Evolutionary conservation across 1,140 invertebrate genomes (phyloP), one percentile per base, ranked within the genome.

Genomic region (Araneus ventricosus): DNA sequence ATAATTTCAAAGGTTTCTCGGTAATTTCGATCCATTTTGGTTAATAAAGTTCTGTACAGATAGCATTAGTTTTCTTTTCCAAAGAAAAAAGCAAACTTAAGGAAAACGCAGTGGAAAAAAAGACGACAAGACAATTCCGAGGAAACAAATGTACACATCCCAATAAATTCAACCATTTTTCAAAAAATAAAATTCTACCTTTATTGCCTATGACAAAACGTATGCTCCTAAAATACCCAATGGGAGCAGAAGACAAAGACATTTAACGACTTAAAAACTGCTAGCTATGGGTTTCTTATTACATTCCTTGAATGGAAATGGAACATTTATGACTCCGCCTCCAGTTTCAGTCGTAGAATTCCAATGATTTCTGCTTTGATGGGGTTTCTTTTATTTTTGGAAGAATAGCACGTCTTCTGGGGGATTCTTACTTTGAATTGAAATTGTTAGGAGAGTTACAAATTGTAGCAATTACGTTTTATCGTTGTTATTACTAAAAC

Each of bases 301-400:
- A 34, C 75, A 80, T 80, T 80, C 75, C 30, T 39, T 80, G 75
- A 80, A 80, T 80, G 17, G 24, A 80, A 80, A 80, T 80, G 75
- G 75, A 27, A 34, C 30, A 80, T 39, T 80, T 80, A 80, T 80
- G 75, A 80, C 22, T 39, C 30, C 22, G 17, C 34, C 30, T 34
- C 20, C 75, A 17, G 37, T 37, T 14, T 10, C 63, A 27, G 10
- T 30, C 5, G 20, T 24, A n/a, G 63, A 67, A 67, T 67, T 67
- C 63, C 8, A 67, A 67, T 27, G 27, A 67, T 67, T 67, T 27
- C 27, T 27, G 7, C 27, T 67, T 67, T 67, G 63, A 67, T 67
- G 63, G 63, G 63, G 8, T 67, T 27, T 14, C 7, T 67, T 67
- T 67, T 67, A 30, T 30, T 67, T 67, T 67, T 10, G 27, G n/a